Evolutionary conservation across 92 coral and sea anemone species (phyloP), one percentile per base, ranked within the genome.

Genomic region (Palythoa caribaeorum): DNA sequence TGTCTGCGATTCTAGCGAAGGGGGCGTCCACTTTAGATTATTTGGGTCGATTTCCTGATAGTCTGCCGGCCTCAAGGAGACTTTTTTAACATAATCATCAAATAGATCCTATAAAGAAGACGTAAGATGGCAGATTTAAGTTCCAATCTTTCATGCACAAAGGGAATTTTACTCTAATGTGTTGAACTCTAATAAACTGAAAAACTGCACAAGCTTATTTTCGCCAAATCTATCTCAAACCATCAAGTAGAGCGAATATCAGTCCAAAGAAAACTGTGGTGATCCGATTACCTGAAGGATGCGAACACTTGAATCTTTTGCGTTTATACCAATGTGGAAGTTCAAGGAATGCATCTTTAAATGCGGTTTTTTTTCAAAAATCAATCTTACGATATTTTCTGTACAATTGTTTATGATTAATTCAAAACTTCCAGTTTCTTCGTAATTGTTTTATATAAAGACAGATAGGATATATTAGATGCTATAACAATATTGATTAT

Each of bases 1-100:
- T 68, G 76, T 66, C 36, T 81, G 86, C 15, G 63, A 40, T 37
- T 66, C 76, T 21, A 81, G 40, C 48, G 63, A 10, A 37, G 89
- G 95, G 20, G 98, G 98, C 19, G 90, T 84, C 99, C 99, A 97
- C 60, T 93, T 91, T 3, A 97, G 91, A 76, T 94, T 92, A 65
- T 88, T 84, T 0, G 97, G 94, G 83, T 97, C 99, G 59, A 97
- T 91, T 52, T 92, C 95, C 71, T 87, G 98, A 88, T 92, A 97
- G 81, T 91, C 89, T 10, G 94, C 88, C 21, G 99, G 99, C 69
- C 99, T 91, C 48, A 94, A 85, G 1, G 93, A 90, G 73, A 92
- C 90, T 84, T 94, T 97, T 72, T 88, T 92, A 35, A 84, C 91
- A 52, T 92, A 94, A 28, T 97, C 98, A n/a, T 97, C 96, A 69